A percentile compares a stretch with the other conserved stretches of the same genome.
These are phyloP conservation scores for Naso thynnoides DNA, from an alignment of 2,797 vertebrate species.

Conservation along the genomic window DNA sequence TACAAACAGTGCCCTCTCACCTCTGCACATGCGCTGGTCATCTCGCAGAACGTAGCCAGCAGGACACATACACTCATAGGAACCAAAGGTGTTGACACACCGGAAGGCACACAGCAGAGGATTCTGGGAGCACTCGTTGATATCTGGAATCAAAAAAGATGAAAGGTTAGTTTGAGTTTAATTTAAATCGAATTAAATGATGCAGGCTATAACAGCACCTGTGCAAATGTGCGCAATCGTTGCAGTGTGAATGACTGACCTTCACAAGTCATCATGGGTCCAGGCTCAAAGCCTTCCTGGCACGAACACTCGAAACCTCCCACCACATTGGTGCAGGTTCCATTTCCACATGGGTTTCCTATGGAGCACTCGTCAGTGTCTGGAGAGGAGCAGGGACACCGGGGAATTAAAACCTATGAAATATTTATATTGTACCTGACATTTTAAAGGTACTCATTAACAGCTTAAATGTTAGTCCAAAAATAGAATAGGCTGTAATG, in stretches of 20 bases:
- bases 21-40: constrained; percentile 94
- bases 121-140: constrained; percentile 93
- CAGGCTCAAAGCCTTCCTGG: constrained; percentile 93
- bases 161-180: background rate
- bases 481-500: constrained; percentile 11
- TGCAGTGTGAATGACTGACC: constrained; percentile 76
- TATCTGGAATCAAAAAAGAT: constrained; percentile 81
- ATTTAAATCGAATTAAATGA: background rate
- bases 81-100: constrained; percentile 94
- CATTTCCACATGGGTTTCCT: constrained; percentile 93
- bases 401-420: constrained; percentile 27
- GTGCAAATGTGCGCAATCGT: background rate
- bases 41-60: constrained; percentile 91
- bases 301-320: constrained; percentile 94
- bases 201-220: background rate
- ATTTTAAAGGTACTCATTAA: constrained; percentile 35
- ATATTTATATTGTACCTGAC: background rate
- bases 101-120: constrained; percentile 96
- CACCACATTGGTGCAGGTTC: constrained; percentile 92
- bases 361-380: constrained; percentile 94
- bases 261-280: constrained; percentile 95
- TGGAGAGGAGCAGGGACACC: constrained; percentile 59
- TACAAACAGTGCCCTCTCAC: constrained; percentile 74
- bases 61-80: constrained; percentile 94
- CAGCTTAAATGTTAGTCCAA: background rate